These are phyloP conservation scores for Apamea epomidion DNA, from an alignment of 2,888 invertebrate species.

Conservation along the genomic window DNA sequence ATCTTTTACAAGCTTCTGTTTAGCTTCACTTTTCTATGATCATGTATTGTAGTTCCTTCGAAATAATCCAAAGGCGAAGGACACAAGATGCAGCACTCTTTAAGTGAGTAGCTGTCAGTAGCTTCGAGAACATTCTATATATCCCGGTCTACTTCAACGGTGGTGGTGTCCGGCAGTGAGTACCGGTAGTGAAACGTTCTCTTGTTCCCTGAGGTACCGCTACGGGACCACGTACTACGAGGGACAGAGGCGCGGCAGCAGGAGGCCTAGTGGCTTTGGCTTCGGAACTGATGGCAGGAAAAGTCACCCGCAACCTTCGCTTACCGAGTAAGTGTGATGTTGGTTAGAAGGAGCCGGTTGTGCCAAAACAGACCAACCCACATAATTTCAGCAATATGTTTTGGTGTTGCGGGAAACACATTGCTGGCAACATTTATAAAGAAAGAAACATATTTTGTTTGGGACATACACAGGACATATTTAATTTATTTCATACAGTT, in stretches of 20 bases:
- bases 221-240: slow-evolving; percentile 60
- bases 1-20: slow-evolving; percentile 1
- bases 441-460: too few species aligned
- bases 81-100: slow-evolving; percentile 30
- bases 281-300: slow-evolving; percentile 70
- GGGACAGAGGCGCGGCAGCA: slow-evolving; percentile 93
- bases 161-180: slow-evolving; percentile 4
- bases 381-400: not conserved
- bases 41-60: slow-evolving; percentile 26
- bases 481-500: too few species aligned
- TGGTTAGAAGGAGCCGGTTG: not conserved
- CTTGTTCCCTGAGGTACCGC: slow-evolving; percentile 58
- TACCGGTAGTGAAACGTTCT: slow-evolving; percentile 44
- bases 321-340: slow-evolving; percentile 72
- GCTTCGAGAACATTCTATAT: not conserved
- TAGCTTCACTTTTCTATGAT: not conserved
- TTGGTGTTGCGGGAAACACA: too few species aligned
- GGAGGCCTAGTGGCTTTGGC: slow-evolving; percentile 90
- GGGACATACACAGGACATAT: too few species aligned
- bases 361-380: not conserved
- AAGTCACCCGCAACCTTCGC: slow-evolving; percentile 72
- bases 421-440: too few species aligned
- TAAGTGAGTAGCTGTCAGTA: slow-evolving; percentile 41
- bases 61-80: slow-evolving; percentile 30
- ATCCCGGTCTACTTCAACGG: slow-evolving; percentile 13